A percentile compares a stretch with the other conserved stretches of the same genome.
phyloP scores from a whole-genome alignment of 2,113 vertebrate species.

The Gallinago jamesoni region DNA sequence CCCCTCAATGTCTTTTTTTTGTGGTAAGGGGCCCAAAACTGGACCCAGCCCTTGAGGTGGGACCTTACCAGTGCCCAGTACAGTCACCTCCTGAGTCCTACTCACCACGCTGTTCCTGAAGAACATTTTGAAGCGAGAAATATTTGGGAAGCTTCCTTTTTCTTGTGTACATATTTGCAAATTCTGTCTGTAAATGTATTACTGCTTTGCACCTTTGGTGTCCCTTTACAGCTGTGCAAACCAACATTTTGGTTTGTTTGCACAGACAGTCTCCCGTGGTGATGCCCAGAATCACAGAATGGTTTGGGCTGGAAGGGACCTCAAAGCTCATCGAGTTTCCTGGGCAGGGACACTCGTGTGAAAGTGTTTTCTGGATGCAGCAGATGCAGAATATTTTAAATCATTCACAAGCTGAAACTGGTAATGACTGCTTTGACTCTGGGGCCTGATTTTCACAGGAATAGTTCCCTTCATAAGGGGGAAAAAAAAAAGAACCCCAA shows the following conservation, averaged over 20 bases:
- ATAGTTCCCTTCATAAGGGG: background rate
- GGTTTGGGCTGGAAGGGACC: too few relatives aligned
- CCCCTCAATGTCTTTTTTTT: too few relatives aligned
- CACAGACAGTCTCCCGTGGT: fast-evolving
- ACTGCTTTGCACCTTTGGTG: background rate
- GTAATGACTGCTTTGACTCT: background rate
- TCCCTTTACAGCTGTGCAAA: background rate
- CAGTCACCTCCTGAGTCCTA: too few relatives aligned
- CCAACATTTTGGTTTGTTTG: background rate
- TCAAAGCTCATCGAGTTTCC: too few relatives aligned
- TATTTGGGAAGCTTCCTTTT: background rate
- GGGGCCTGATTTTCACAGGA: background rate
- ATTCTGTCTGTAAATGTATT: background rate
- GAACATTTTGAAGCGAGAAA: background rate
- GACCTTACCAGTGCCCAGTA: too few relatives aligned
- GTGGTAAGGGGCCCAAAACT: too few relatives aligned
- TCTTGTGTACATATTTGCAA: background rate
- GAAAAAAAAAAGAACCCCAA: background rate
- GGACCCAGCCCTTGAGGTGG: too few relatives aligned
- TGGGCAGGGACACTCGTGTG: too few relatives aligned
- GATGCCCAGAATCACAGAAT: background rate
- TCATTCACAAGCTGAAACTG: background rate
- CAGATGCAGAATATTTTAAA: background rate
- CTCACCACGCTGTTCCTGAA: too few relatives aligned
- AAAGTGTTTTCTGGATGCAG: background rate